phyloP scores from a whole-genome alignment of 2,797 vertebrate species.

The Steatocranus sp. region DNA sequence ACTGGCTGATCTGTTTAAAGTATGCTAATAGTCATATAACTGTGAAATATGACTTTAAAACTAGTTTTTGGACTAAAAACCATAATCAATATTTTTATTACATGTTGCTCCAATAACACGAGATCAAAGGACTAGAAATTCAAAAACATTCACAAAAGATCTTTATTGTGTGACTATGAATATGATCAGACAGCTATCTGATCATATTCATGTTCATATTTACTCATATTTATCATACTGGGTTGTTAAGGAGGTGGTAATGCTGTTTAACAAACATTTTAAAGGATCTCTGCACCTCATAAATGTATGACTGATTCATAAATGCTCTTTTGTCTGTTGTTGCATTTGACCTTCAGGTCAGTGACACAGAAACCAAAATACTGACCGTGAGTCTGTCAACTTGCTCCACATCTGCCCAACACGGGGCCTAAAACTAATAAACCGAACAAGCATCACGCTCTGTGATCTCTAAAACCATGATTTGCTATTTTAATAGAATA shows the following conservation, averaged over 20 bases:
- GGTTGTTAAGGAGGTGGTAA: neutral
- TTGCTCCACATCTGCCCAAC: neutral
- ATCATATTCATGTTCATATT: neutral
- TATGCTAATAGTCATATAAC: neutral
- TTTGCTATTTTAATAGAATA: neutral
- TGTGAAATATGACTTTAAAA: neutral
- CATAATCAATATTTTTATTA: neutral
- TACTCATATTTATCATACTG: neutral
- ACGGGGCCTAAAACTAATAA: neutral
- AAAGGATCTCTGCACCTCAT: neutral
- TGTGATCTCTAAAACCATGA: neutral
- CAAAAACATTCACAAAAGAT: neutral
- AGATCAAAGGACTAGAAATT: neutral
- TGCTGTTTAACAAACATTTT: neutral
- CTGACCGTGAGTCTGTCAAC: neutral
- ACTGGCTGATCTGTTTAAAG: neutral
- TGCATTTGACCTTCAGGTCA: neutral
- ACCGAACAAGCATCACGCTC: neutral
- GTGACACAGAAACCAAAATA: neutral
- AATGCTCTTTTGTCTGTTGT: neutral
- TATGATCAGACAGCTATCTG: neutral
- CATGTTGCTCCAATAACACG: neutral
- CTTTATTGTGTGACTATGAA: neutral
- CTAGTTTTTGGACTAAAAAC: neutral
- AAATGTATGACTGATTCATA: neutral